Evolutionary conservation across 30 jellyfish, hydroid and myxozoan species (phyloP).

Genomic region (Clytia hemisphaerica): DNA sequence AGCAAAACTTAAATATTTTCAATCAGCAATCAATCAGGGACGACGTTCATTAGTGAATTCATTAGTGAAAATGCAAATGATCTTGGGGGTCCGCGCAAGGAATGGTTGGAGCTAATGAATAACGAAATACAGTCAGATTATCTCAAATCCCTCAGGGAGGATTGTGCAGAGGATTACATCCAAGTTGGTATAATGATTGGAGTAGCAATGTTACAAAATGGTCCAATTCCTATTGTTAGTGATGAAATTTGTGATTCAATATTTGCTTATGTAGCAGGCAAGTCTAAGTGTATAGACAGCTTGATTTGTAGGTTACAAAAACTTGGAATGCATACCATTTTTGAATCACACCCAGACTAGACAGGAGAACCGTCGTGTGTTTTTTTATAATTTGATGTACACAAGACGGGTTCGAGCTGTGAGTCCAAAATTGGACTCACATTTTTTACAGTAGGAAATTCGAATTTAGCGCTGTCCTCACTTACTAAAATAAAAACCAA

Average conservation of each 20-base stretch:
- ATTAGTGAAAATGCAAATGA: slow-evolving; percentile 26
- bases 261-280: neutral
- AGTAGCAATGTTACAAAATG: slow-evolving; percentile 19
- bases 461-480: no score
- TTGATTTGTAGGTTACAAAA: slow-evolving; percentile 19
- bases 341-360: neutral
- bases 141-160: slow-evolving; percentile 18
- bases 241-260: slow-evolving; percentile 8
- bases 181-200: slow-evolving; percentile 17
- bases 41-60: slow-evolving; percentile 18
- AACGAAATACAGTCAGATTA: slow-evolving; percentile 18
- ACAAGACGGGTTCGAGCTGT: no score
- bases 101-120: slow-evolving; percentile 10
- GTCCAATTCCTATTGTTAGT: slow-evolving; percentile 20
- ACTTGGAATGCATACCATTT: slow-evolving; percentile 25
- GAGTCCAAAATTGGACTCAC: no score
- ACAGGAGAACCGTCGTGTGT: no score
- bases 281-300: neutral
- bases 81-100: slow-evolving; percentile 27
- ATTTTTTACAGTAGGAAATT: no score
- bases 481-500: no score
- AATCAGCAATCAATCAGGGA: no score
- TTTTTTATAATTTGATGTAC: no score
- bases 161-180: slow-evolving; percentile 8
- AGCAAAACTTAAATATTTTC: no score